Evolutionary conservation across 2,797 vertebrate species (phyloP), one percentile per base, ranked within the genome.

Genomic region (Synaphobranchus kaupii): DNA sequence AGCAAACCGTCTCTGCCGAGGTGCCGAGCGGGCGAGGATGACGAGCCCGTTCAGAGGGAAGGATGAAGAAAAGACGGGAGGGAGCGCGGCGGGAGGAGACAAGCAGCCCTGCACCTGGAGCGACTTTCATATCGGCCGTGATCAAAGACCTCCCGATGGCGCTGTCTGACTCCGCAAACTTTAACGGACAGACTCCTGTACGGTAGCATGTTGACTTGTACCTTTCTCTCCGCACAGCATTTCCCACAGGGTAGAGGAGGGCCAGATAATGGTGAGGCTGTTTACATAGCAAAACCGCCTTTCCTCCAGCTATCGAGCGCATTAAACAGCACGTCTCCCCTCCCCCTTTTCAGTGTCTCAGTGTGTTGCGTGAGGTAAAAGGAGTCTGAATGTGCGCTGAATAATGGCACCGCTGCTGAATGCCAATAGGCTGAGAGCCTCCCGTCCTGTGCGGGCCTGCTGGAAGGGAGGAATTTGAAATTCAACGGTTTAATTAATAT

Each of bases 401-500:
- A 76, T 20, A 31, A 83, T 39, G 2, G 80, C 50, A 83, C 58
- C 47, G 68, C 56, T 22, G 22, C 39, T 25, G 78, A n/a, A 28
- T 31, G n/a, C 56, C n/a, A 80, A 66, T 73, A 60, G 82, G 54
- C 60, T 56, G 39, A 82, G 58, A 50, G 60, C 31, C 66, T 58
- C 52, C 71, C 2, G 34, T 31, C 39, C 52, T 63, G 52, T 39
- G 54, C 15, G 39, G 22, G 31, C 71, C 25, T 12, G 31, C 44
- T 39, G 68, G 20, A 63, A 31, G 48, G n/a, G 34, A 20, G 15
- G 71, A 15, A 76, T 76, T 20, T 76, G 71, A 20, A 54, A 82
- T 48, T 82, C 48, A n/a, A 39, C 47, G 34, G 31, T 68, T 58
- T 66, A 87, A 71, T 83, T 84, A 83, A 84, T 39, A 73, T 48